A percentile compares a stretch with the other conserved stretches of the same genome.
Evolutionary conservation across 2,797 vertebrate genomes (phyloP).

Genomic region (Rallus crepitans): DNA sequence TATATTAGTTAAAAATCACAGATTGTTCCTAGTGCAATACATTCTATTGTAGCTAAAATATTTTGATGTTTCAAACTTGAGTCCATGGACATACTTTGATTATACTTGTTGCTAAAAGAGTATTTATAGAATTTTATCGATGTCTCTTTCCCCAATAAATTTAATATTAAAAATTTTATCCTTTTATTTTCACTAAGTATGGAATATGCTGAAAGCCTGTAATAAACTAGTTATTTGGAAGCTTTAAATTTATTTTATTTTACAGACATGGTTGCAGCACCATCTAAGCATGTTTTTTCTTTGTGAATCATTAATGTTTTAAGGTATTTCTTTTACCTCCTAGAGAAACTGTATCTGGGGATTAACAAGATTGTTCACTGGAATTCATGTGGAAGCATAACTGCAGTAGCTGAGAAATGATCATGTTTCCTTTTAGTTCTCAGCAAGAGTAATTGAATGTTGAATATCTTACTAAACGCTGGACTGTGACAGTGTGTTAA

Average conservation of each 20-base stretch:
- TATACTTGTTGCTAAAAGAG: background rate
- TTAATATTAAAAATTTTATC: background rate
- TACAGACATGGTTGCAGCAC: background rate
- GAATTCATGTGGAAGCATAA: constrained; percentile 64
- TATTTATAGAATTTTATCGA: background rate
- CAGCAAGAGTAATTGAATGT: constrained; percentile 83
- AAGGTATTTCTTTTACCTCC: constrained; percentile 33
- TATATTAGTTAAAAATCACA: background rate
- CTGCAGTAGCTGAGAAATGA: constrained; percentile 76
- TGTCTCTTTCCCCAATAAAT: background rate
- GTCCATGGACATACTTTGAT: background rate
- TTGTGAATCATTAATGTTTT: constrained; percentile 11
- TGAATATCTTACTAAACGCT: constrained; percentile 82
- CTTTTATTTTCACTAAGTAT: background rate
- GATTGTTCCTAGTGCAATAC: background rate
- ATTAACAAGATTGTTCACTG: constrained; percentile 60
- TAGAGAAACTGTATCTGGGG: constrained; percentile 24
- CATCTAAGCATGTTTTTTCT: background rate
- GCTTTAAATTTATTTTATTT: background rate
- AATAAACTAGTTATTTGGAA: background rate
- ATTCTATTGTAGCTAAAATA: background rate
- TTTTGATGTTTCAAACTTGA: background rate
- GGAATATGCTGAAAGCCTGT: background rate
- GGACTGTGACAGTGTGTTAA: constrained; percentile 82
- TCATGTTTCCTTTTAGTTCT: constrained; percentile 78